Conservation (phyloP, 2,113 vertebrate genomes). For the Callipepla squamata region DNA sequence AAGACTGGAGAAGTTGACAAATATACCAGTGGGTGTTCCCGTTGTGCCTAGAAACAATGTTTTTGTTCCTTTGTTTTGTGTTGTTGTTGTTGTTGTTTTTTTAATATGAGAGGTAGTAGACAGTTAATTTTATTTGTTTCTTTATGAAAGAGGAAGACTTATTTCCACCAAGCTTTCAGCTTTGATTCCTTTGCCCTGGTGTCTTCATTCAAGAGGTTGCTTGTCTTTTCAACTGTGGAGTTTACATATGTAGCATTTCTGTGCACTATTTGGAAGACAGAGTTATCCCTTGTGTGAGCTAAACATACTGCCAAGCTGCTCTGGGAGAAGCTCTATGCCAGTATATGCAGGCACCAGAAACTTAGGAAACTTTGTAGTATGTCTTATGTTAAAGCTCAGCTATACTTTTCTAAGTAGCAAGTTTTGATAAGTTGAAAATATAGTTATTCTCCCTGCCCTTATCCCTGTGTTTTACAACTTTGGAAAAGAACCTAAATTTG, state of each 20-base stretch:
- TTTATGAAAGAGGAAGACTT: neutral
- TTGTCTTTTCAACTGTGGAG: neutral
- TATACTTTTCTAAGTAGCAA: neutral
- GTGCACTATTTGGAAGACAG: neutral
- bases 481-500: neutral
- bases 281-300: neutral
- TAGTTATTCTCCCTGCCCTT: accelerated
- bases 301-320: neutral
- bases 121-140: neutral
- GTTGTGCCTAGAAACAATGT: neutral
- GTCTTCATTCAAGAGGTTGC: neutral
- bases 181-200: neutral
- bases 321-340: neutral
- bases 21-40: neutral
- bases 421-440: neutral
- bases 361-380: neutral
- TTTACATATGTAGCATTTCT: neutral
- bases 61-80: neutral
- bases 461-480: neutral
- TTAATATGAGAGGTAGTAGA: neutral
- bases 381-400: neutral
- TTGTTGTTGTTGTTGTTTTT: too few relatives aligned
- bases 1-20: neutral
- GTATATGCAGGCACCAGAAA: neutral
- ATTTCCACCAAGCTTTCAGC: neutral